These are phyloP conservation scores for Halichoeres trimaculatus DNA, from an alignment of 2,113 vertebrate species.

Conservation along the genomic window DNA sequence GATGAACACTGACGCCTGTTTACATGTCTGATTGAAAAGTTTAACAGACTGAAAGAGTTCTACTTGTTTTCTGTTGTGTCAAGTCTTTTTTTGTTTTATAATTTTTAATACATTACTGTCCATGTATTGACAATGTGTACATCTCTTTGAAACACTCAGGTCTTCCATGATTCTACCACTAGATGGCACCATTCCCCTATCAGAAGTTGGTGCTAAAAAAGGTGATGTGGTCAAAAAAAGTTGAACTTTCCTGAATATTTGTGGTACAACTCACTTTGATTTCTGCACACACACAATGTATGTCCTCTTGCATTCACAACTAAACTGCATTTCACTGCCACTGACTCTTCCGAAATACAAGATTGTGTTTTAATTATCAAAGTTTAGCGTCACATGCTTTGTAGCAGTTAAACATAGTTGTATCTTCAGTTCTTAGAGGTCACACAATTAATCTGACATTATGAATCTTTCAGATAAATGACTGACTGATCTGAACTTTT, in stretches of 20 bases:
- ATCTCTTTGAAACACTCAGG: too few relatives aligned
- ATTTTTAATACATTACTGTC: too few relatives aligned
- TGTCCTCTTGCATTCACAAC: not conserved
- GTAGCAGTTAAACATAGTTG: too few relatives aligned
- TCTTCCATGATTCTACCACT: not conserved
- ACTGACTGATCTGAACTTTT: not conserved
- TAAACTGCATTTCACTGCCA: not conserved
- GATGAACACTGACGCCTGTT: too few relatives aligned
- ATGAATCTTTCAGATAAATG: not conserved
- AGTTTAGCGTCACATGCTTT: too few relatives aligned
- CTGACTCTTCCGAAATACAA: too few relatives aligned
- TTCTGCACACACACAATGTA: not conserved
- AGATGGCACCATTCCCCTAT: not conserved
- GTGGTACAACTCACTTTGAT: not conserved
- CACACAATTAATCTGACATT: not conserved
- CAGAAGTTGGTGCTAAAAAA: not conserved
- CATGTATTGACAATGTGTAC: not conserved
- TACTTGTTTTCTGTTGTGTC: too few relatives aligned
- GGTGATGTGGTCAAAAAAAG: not conserved
- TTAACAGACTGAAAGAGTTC: too few relatives aligned
- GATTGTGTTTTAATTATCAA: too few relatives aligned
- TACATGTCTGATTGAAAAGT: too few relatives aligned
- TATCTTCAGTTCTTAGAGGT: too few relatives aligned
- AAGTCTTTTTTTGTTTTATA: too few relatives aligned
- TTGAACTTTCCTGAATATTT: not conserved